Evolutionary conservation across 2,113 vertebrate species (phyloP).

Genomic region (Cyphomyrus discorhynchus): DNA sequence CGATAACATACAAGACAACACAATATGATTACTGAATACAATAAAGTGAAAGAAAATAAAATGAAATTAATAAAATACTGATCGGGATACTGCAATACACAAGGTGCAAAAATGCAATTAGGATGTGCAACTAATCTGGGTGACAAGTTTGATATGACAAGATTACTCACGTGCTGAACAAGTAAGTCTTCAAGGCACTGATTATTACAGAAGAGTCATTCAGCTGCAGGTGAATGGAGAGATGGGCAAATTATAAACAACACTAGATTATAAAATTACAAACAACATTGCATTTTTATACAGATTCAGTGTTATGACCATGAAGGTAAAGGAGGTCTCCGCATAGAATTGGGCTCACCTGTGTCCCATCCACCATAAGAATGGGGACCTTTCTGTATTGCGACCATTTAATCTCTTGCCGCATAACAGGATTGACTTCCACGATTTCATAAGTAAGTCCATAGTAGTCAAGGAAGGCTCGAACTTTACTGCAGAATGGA

Average conservation of each 20-base stretch:
- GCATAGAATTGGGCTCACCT: slow-evolving; percentile 40
- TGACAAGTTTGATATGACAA: not conserved
- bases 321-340: not conserved
- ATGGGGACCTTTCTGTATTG: slow-evolving; percentile 93
- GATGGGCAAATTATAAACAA: not conserved
- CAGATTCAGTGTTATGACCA: not conserved
- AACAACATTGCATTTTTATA: not conserved
- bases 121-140: no score
- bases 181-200: slow-evolving; percentile 78
- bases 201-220: slow-evolving; percentile 97
- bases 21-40: no score
- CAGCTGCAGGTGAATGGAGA: slow-evolving; percentile 69
- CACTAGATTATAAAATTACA: no score
- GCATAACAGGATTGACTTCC: slow-evolving; percentile 91
- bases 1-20: no score
- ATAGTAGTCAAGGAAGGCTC: slow-evolving; percentile 88
- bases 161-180: slow-evolving; percentile 74
- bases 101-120: no score
- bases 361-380: slow-evolving; percentile 51
- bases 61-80: no score
- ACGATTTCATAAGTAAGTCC: slow-evolving; percentile 80
- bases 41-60: no score
- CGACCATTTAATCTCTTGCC: slow-evolving; percentile 90
- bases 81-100: no score
- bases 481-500: slow-evolving; percentile 97